Conservation (phyloP, 2,888 invertebrate species). For the Lithophane ornitopus region DNA sequence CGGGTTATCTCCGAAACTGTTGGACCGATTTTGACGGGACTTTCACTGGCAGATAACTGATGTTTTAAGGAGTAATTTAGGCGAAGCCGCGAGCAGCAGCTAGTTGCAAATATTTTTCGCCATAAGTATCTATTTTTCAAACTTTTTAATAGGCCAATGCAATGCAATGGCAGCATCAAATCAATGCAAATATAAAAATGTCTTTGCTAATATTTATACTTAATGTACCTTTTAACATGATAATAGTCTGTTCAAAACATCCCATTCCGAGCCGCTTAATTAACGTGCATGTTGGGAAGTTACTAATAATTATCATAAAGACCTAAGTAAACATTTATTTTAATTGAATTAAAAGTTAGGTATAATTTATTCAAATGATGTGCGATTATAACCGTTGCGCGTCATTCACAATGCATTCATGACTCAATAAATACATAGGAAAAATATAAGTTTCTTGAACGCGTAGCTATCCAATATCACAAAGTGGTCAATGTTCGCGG, state of each 20-base stretch:
- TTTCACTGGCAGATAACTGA: no score
- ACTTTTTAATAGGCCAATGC: not conserved
- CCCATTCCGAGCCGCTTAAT: not conserved
- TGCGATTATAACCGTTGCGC: not conserved
- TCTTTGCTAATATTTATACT: not conserved
- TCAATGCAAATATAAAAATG: not conserved
- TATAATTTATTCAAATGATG: not conserved
- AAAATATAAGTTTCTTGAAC: slow-evolving; percentile 14
- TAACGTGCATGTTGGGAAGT: not conserved
- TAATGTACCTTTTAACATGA: slow-evolving; percentile 1
- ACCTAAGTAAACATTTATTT: not conserved
- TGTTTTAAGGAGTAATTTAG: no score
- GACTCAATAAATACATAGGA: slow-evolving; percentile 20
- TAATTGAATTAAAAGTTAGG: not conserved
- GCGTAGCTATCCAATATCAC: slow-evolving; percentile 20
- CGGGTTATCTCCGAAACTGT: no score
- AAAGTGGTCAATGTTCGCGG: slow-evolving; percentile 52
- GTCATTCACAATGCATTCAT: slow-evolving; percentile 12
- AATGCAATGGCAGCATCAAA: not conserved
- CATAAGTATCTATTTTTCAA: not conserved
- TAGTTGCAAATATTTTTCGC: not conserved
- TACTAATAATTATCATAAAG: not conserved
- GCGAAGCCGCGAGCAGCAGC: no score
- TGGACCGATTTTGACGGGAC: no score
- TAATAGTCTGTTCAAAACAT: not conserved